These are phyloP conservation scores for Dicerorhinus sumatrensis DNA, from an alignment of 2,113 vertebrate species.

Conservation along the genomic window DNA sequence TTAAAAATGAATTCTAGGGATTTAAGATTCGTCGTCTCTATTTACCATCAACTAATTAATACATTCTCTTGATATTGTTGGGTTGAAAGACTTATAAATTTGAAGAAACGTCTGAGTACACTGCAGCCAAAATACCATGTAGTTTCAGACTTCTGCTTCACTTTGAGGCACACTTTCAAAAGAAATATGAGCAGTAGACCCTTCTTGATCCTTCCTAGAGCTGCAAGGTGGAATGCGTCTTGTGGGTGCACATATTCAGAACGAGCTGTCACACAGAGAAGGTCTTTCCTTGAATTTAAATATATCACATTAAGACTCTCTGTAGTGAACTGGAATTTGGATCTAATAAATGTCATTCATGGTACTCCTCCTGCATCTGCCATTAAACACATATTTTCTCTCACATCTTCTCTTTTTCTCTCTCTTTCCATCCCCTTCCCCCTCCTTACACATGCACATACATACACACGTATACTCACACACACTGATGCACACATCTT, in stretches of 20 bases:
- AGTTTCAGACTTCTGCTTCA: constrained; percentile 69
- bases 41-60: constrained; percentile 73
- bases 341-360: not conserved
- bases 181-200: constrained; percentile 45
- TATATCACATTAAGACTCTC: not conserved
- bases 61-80: constrained; percentile 65
- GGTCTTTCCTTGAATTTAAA: not conserved
- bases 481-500: not conserved
- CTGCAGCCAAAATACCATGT: constrained; percentile 66
- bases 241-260: not conserved
- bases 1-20: constrained; percentile 62
- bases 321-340: not conserved
- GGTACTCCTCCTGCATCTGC: not conserved
- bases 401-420: not conserved
- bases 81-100: constrained; percentile 61
- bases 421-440: no score
- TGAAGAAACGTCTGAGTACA: not conserved
- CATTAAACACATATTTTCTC: not conserved
- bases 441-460: not conserved
- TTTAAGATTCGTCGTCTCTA: constrained; percentile 68
- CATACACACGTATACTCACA: not conserved
- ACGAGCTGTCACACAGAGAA: not conserved
- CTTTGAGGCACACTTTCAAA: constrained; percentile 51
- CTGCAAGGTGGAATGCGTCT: not conserved
- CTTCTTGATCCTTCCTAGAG: not conserved